Conservation (phyloP, 2,113 vertebrate species). For the Prolemur simus region DNA sequence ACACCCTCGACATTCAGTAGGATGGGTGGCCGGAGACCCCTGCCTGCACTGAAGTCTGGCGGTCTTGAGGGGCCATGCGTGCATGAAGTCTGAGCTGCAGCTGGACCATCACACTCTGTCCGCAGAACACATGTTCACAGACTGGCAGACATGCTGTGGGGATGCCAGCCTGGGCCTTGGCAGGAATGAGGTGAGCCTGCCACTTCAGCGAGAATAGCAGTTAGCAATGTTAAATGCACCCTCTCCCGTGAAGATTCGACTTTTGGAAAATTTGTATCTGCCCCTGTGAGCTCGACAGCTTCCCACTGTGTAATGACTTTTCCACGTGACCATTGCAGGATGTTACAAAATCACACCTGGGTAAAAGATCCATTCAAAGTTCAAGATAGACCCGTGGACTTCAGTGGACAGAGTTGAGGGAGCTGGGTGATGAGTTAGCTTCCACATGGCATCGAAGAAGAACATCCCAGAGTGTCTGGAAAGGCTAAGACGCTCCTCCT, state of each 20-base stretch:
- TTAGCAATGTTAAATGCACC: background rate
- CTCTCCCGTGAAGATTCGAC: background rate
- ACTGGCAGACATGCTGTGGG: background rate
- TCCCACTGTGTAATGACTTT: background rate
- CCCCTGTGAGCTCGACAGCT: too few relatives aligned
- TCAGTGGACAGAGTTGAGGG: rapidly evolving
- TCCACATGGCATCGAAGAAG: rapidly evolving
- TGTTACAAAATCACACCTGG: background rate
- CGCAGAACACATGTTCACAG: too few relatives aligned
- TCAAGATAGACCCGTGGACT: background rate
- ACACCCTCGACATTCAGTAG: background rate
- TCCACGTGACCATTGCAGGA: rapidly evolving
- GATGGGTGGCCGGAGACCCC: background rate
- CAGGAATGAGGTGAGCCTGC: background rate
- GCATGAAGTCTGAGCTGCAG: background rate
- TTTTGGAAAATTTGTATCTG: background rate
- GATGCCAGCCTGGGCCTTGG: background rate
- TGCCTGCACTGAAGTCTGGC: too few relatives aligned
- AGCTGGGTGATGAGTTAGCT: background rate
- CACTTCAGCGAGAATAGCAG: background rate
- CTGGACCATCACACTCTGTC: background rate
- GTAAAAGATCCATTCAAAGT: background rate
- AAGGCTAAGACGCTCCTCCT: background rate
- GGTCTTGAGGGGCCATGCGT: background rate
- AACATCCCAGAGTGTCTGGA: background rate